Evolutionary conservation across 2,113 vertebrate species (phyloP).

Genomic region (Festucalex cinctus): DNA sequence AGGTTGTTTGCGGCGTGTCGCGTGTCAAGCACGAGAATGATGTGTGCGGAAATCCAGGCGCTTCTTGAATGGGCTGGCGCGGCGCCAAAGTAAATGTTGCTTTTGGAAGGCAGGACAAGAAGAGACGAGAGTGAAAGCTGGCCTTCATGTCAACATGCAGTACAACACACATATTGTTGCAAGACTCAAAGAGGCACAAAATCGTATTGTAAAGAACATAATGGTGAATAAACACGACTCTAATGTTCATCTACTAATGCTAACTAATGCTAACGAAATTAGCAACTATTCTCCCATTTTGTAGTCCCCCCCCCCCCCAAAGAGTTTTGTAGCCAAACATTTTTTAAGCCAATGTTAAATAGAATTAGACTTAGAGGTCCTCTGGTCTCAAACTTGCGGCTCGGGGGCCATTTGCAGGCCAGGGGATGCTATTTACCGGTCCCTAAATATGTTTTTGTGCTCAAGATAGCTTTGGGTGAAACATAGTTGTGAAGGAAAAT

Average conservation of each 20-base stretch:
- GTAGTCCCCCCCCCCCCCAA: neutral
- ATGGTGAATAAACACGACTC: neutral
- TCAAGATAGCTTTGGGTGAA: too few relatives aligned
- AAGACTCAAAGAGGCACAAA: neutral
- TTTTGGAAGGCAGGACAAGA: constrained; percentile 26
- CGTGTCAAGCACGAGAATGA: constrained; percentile 35
- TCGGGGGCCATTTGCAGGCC: too few relatives aligned
- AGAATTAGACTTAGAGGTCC: neutral
- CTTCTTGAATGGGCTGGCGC: constrained; percentile 28
- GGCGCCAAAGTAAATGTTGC: constrained; percentile 43
- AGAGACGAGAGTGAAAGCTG: constrained; percentile 14
- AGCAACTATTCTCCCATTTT: neutral
- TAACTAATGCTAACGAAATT: neutral
- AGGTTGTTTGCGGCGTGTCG: constrained; percentile 15
- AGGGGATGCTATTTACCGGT: too few relatives aligned
- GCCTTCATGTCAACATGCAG: constrained; percentile 7
- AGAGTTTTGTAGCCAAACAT: neutral
- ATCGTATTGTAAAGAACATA: neutral
- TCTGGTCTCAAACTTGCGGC: neutral
- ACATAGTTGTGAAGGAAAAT: too few relatives aligned
- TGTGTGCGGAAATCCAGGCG: constrained; percentile 15
- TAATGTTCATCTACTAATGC: neutral
- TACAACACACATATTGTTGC: neutral
- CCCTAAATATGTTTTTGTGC: too few relatives aligned
- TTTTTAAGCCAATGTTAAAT: neutral